Percentiles rank a stretch among this genome's conserved stretches.
phyloP scores from a whole-genome alignment of 2,113 vertebrate species.

The Cichladusa arquata region DNA sequence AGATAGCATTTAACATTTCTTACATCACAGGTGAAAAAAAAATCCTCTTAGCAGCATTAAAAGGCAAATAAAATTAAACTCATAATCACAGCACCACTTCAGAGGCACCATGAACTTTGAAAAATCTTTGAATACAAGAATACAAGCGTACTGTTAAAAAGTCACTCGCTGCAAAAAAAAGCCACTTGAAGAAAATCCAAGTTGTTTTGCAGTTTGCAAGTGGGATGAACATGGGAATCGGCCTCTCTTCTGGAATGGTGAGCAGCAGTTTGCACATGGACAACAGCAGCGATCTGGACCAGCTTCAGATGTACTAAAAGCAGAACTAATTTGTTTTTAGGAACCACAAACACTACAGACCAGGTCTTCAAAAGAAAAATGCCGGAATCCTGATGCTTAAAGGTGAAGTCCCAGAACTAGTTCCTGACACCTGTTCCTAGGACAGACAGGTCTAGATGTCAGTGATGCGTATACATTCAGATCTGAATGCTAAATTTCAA shows the following conservation, averaged over 20 bases:
- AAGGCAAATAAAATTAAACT: slow-evolving; percentile 39
- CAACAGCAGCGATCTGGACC: background rate
- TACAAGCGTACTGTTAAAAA: background rate
- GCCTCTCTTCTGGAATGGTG: background rate
- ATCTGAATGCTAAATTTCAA: background rate
- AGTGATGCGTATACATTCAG: background rate
- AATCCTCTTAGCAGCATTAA: slow-evolving; percentile 47
- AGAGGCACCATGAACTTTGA: background rate
- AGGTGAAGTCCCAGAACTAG: background rate
- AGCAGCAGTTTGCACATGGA: background rate
- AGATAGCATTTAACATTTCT: slow-evolving; percentile 32
- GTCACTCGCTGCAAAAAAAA: background rate
- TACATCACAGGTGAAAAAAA: slow-evolving; percentile 51
- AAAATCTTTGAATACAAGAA: background rate
- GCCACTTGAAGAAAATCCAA: background rate
- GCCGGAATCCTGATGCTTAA: background rate
- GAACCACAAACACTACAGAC: background rate
- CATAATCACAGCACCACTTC: background rate
- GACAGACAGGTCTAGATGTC: rapidly evolving
- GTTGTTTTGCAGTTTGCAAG: background rate
- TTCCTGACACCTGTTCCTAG: background rate
- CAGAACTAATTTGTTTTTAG: background rate
- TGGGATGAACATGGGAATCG: background rate
- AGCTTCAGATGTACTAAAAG: background rate
- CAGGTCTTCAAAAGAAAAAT: background rate